These are phyloP conservation scores for Zosterops borbonicus DNA, from an alignment of 2,113 vertebrate genomes.

Conservation along the genomic window DNA sequence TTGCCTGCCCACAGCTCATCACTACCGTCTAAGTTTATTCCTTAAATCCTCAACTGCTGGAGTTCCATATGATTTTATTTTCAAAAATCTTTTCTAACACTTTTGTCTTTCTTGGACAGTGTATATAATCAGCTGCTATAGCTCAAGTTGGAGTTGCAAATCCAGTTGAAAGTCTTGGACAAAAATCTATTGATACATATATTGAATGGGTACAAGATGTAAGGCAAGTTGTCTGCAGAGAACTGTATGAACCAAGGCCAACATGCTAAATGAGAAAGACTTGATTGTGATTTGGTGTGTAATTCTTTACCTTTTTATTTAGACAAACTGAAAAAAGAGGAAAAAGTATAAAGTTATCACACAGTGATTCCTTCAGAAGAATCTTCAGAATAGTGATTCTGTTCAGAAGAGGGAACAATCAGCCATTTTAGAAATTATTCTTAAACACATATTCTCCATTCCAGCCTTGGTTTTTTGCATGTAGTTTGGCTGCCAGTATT, in stretches of 20 bases:
- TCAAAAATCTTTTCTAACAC: neutral
- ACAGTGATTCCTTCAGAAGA: neutral
- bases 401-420: neutral
- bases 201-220: neutral
- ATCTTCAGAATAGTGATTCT: neutral
- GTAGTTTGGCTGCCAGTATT: neutral
- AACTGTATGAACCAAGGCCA: neutral
- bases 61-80: neutral
- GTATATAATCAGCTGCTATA: neutral
- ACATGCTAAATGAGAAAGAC: neutral
- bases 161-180: neutral
- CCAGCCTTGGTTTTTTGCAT: neutral
- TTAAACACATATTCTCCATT: neutral
- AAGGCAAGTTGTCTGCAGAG: neutral
- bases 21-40: neutral
- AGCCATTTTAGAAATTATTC: neutral
- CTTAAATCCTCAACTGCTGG: neutral
- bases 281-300: neutral
- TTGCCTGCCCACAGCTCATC: conserved; percentile 17
- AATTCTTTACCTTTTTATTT: neutral
- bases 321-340: neutral
- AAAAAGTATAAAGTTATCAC: neutral
- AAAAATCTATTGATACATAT: neutral
- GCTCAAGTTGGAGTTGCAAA: neutral
- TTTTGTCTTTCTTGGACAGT: neutral